Evolutionary conservation across 2,113 vertebrate genomes (phyloP).

Genomic region (Sinocyclocheilus anshuiensis): DNA sequence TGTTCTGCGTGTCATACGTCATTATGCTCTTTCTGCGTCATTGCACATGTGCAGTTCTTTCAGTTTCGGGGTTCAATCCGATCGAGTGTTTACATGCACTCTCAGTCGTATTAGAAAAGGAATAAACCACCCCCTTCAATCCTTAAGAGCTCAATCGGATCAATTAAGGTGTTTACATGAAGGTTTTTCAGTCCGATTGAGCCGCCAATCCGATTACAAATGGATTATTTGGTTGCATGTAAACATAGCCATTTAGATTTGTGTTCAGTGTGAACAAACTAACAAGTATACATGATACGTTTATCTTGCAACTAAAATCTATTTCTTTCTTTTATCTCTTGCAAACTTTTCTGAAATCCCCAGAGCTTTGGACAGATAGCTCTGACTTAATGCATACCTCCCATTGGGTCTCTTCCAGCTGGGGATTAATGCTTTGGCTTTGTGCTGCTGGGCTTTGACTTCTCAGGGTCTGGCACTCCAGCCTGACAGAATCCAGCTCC

Average conservation of each 20-base stretch:
- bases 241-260: neutral
- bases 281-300: neutral
- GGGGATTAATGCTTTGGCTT: slow-evolving; percentile 71
- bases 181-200: too few species aligned
- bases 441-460: slow-evolving; percentile 31
- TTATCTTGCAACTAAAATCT: neutral
- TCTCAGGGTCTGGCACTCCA: slow-evolving; percentile 69
- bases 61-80: too few species aligned
- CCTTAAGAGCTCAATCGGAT: too few species aligned
- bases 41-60: too few species aligned
- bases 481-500: slow-evolving; percentile 81
- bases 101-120: too few species aligned
- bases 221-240: too few species aligned
- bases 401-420: slow-evolving; percentile 92
- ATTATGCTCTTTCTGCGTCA: too few species aligned
- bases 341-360: neutral
- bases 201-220: too few species aligned
- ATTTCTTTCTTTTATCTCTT: slow-evolving; percentile 2
- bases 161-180: too few species aligned
- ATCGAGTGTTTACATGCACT: too few species aligned
- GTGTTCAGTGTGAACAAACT: neutral
- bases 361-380: neutral
- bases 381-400: slow-evolving; percentile 77
- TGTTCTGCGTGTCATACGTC: too few species aligned
- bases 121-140: too few species aligned